Conservation (phyloP, 2,888 invertebrate genomes). For the Sinhomidia bicolor region DNA sequence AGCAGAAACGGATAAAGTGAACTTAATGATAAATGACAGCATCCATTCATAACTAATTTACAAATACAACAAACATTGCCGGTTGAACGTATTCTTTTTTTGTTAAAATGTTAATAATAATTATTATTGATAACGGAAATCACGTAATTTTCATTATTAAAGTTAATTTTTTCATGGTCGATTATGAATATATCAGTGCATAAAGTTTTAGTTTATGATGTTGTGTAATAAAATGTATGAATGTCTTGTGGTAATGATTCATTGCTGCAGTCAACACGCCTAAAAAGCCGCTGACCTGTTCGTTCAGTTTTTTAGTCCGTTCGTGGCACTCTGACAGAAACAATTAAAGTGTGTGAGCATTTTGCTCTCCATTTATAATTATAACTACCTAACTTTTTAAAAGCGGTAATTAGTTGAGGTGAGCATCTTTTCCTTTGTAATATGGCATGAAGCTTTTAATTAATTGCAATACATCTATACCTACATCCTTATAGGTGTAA, state of each 20-base stretch:
- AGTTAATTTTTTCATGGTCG: conserved; percentile 9
- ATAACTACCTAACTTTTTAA: neutral
- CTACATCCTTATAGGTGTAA: neutral
- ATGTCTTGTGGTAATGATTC: too few species aligned
- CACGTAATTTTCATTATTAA: conserved; percentile 13
- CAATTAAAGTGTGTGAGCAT: neutral
- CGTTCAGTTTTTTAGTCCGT: too few species aligned
- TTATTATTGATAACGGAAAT: conserved; percentile 14
- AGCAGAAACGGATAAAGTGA: neutral
- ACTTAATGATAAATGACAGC: conserved; percentile 35
- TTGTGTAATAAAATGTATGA: too few species aligned
- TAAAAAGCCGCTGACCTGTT: too few species aligned
- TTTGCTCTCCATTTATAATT: neutral
- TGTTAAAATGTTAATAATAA: neutral
- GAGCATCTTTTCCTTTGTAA: neutral
- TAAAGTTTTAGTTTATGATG: too few species aligned
- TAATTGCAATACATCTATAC: neutral
- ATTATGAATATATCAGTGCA: neutral
- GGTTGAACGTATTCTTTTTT: neutral
- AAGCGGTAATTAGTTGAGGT: neutral
- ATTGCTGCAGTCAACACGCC: too few species aligned
- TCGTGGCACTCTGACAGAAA: too few species aligned
- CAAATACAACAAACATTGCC: neutral
- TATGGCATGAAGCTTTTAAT: neutral
- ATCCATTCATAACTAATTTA: conserved; percentile 2